These are phyloP conservation scores for Aleadryas rufinucha DNA, from an alignment of 2,113 vertebrate genomes.

Conservation along the genomic window DNA sequence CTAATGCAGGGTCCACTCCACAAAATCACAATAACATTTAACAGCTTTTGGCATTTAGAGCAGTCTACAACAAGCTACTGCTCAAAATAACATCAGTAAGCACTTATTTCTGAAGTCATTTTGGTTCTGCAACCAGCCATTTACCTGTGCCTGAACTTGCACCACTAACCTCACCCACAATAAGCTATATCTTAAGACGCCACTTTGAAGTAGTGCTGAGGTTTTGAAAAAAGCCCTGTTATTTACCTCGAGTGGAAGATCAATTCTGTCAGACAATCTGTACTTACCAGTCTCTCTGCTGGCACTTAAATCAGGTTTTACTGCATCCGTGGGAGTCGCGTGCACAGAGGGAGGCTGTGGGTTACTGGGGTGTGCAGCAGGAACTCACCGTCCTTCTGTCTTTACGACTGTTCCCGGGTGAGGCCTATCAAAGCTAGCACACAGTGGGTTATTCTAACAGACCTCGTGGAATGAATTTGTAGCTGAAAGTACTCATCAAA, in stretches of 20 bases:
- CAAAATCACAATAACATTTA: constrained; percentile 44
- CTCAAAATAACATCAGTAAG: constrained; percentile 22
- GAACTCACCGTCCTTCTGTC: neutral
- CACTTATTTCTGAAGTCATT: constrained; percentile 48
- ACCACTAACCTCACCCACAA: constrained; percentile 21
- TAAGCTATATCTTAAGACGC: neutral
- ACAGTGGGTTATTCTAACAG: neutral
- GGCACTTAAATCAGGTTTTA: neutral
- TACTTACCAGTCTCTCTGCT: constrained; percentile 18
- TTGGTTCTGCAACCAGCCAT: constrained; percentile 32
- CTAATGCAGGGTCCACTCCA: constrained; percentile 27
- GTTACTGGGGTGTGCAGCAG: neutral
- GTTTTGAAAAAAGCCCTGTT: neutral
- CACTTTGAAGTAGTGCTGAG: neutral
- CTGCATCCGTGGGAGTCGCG: neutral
- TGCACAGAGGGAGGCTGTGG: neutral
- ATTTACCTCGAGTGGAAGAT: constrained; percentile 9
- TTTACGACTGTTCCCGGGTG: accelerated
- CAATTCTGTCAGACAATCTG: constrained; percentile 10
- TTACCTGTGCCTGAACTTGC: constrained; percentile 18
- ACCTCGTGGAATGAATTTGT: neutral
- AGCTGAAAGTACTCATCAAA: neutral
- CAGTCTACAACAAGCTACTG: constrained; percentile 14
- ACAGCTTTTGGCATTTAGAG: constrained; percentile 45
- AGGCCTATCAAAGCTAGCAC: neutral